Conservation (phyloP, 2,113 vertebrate species). For the Dendropsophus ebraccatus region DNA sequence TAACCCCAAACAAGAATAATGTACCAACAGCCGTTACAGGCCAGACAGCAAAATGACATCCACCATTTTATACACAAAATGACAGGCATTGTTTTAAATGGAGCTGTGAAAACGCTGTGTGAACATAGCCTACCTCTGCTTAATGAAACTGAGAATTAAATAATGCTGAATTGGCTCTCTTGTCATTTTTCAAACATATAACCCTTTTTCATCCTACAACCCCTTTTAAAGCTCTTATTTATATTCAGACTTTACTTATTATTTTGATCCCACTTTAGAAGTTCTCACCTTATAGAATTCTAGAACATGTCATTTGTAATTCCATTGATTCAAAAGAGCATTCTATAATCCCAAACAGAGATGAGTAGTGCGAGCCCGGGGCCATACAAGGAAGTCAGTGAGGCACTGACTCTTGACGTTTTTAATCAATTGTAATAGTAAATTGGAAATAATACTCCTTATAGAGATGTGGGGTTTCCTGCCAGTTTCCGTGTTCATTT, state of each 20-base stretch:
- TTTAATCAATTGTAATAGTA: constrained; percentile 52
- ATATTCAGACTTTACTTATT: neutral
- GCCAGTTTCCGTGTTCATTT: constrained; percentile 34
- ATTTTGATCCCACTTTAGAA: neutral
- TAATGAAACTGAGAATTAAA: neutral
- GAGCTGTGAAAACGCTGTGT: no score
- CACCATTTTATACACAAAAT: no score
- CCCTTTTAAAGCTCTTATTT: neutral
- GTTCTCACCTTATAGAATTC: neutral
- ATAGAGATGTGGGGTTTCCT: constrained; percentile 22
- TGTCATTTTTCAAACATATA: neutral
- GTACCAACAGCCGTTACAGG: no score
- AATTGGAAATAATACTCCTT: constrained; percentile 47
- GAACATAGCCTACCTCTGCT: neutral
- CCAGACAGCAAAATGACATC: no score
- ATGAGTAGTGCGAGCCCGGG: constrained; percentile 6
- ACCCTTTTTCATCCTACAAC: neutral
- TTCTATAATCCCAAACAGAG: constrained; percentile 23
- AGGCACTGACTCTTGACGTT: constrained; percentile 46
- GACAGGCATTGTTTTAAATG: no score
- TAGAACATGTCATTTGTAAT: neutral
- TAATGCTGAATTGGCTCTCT: neutral
- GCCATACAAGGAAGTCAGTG: constrained; percentile 45
- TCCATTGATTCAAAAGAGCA: constrained; percentile 28
- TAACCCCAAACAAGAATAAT: no score